These are phyloP conservation scores for Sycophila sp. DNA, from an alignment of 1,140 invertebrate genomes.

Conservation along the genomic window DNA sequence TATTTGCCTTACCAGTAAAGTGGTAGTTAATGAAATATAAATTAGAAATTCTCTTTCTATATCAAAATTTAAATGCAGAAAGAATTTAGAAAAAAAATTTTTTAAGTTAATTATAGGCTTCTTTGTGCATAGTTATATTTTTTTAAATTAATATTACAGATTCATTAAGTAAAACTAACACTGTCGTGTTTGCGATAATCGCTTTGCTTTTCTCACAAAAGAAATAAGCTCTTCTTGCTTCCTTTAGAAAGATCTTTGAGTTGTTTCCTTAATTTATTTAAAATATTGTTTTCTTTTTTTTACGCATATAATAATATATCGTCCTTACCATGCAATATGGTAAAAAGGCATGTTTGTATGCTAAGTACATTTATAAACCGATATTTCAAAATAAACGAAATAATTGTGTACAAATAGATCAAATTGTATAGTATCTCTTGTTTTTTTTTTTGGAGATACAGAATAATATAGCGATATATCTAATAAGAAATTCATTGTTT, in stretches of 20 bases:
- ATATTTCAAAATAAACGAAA: conserved; percentile 29
- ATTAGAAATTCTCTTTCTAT: not conserved
- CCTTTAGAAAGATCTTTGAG: not conserved
- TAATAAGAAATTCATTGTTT: conserved; percentile 28
- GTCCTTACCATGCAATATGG: not conserved
- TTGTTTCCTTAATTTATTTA: conserved; percentile 18
- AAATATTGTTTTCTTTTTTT: conserved; percentile 8
- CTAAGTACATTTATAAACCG: not conserved
- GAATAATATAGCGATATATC: not conserved
- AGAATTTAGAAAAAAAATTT: not conserved
- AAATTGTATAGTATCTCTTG: conserved; percentile 11
- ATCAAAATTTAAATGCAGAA: conserved; percentile 5
- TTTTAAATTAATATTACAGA: conserved; percentile 16
- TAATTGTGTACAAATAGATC: conserved; percentile 27
- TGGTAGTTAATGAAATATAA: conserved; percentile 4
- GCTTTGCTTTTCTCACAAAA: not conserved
- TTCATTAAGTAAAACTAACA: conserved; percentile 1
- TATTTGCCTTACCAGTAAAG: conserved; percentile 19
- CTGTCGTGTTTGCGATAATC: not conserved
- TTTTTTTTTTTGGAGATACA: conserved; percentile 3
- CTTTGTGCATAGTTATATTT: not conserved
- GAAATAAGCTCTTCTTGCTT: not conserved
- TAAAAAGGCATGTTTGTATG: not conserved
- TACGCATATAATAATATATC: not conserved
- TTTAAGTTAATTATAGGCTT: conserved; percentile 3